Evolutionary conservation across 2,113 vertebrate species (phyloP), one percentile per base, ranked within the genome.

Genomic region (Toxotes chatareus): DNA sequence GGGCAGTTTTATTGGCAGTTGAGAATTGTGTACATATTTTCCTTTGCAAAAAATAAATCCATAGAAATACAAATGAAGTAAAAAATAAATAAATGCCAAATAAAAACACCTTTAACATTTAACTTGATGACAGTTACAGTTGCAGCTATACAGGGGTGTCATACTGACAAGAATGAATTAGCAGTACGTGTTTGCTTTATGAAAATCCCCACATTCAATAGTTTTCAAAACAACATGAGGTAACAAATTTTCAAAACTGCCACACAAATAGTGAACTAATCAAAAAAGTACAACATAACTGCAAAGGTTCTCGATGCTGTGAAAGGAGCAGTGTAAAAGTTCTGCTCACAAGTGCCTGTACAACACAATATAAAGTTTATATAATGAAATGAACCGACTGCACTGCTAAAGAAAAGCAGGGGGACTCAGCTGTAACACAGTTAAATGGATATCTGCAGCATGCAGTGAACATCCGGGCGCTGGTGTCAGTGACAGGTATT

Each of bases 1-100:
- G 88, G 85, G 89, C 83, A 53, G 55, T 69, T 93, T 93, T 88
- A 87, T 89, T 90, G 84, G 89, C 88, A 87, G 88, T 84, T 36
- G 27, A 84, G 11, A 57, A 38, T 62, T 32, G 12, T 53, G 17
- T 49, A 80, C 67, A 82, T 46, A 11, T 75, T 78, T 72, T 75
- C 49, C 62, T 83, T 76, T 51, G 21, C 31, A 83, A 88, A 84
- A 27, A 91, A 83, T 14, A 89, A 63, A 80, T 86, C 31, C 19
- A 72, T 81, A 87, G 61, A 89, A 91, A 85, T 77, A 87, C 73
- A 90, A 83, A 76, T 64, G 4, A 83, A 78, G 49, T 74, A 74
- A 73, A 88, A 87, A 89, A 87, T 80, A 82, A 83, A 88, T 64
- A 82, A 73, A 66, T 57, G 70, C 27, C 13, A 81, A 90, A 87